Evolutionary conservation across 92 coral and sea anemone genomes (phyloP), one percentile per base, ranked within the genome.

Genomic region (Palythoa heliodiscus): DNA sequence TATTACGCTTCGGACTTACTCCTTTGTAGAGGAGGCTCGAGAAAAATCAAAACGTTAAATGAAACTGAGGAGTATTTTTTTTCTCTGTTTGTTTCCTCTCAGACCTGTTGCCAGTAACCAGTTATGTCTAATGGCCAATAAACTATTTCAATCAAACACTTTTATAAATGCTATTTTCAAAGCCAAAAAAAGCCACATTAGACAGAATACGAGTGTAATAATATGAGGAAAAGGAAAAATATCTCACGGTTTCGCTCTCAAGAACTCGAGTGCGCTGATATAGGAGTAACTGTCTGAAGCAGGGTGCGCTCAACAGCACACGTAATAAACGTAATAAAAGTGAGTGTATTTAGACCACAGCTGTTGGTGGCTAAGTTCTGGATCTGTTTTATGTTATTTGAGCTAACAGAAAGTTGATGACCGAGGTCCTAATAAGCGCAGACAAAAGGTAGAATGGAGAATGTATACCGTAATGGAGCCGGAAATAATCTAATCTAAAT

Each of bases 381-480:
- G 10, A 22, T 76, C 67, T 76, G 81, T 23, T 76, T 52, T 54
- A 40, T 66, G 75, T 80, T 74, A 61, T 50, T 43, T 64, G 57
- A 38, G 73, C 63, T 76, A 61, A 61, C 73, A 38, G 74, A 58
- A 80, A 47, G 73, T 53, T 67, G 84, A 19, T 67, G 84, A 80
- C 69, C 58, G 82, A 60, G 66, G 17, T 77, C 68, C 24, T 77
- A 77, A 55, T 53, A 77, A 55, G 70, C 23, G 68, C 7, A 54
- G 82, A 77, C 67, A 57, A 80, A 80, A 68, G 43, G 58, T 3
- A 25, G 48, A 47, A 80, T 48, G 84, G 48, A 80, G 43, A 70
- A 80, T 35, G 66, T 63, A 48, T 20, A 70, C 29, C 73, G 75
- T 43, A 80, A 80, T 80, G 84, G 84, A 80, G 84, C 84, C 84